Percentiles rank a stretch among this genome's conserved stretches.
Evolutionary conservation across 2,888 invertebrate species (phyloP).

Genomic region (Stenodema calcarata): DNA sequence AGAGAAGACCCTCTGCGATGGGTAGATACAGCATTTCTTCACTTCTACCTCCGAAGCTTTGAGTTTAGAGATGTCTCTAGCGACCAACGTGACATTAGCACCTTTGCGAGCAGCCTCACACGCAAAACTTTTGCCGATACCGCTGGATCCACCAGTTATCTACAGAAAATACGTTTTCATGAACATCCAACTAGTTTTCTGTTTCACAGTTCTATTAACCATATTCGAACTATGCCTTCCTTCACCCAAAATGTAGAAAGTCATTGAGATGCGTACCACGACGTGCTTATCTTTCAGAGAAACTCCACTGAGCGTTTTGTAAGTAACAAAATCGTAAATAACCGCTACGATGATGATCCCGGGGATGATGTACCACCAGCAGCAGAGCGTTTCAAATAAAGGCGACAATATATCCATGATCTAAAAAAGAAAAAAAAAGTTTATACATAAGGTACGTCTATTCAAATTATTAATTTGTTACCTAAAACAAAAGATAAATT

Average conservation of each 20-base stretch:
- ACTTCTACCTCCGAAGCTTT: constrained; percentile 70
- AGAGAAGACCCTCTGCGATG: constrained; percentile 69
- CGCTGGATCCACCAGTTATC: constrained; percentile 95
- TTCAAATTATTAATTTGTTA: too few relatives aligned
- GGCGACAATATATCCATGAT: neutral
- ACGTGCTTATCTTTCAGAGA: constrained; percentile 49
- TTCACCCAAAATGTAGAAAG: too few relatives aligned
- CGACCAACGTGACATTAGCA: constrained; percentile 89
- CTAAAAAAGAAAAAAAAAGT: too few relatives aligned
- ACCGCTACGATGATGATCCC: neutral
- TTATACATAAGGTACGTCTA: too few relatives aligned
- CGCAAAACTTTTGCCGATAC: constrained; percentile 89
- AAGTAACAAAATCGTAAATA: constrained; percentile 8
- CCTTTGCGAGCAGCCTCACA: constrained; percentile 78
- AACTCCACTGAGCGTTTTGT: constrained; percentile 9
- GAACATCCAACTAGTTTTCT: neutral
- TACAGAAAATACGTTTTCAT: constrained; percentile 58
- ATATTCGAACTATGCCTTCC: too few relatives aligned
- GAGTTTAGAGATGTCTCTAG: constrained; percentile 77
- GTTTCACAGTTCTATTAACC: too few relatives aligned
- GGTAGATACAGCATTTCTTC: constrained; percentile 62
- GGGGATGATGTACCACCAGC: neutral
- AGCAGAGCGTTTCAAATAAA: neutral
- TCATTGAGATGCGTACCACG: constrained; percentile 30
- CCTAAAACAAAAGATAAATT: too few relatives aligned